Base-by-base conservation (phyloP, 2,797 vertebrate genomes). In the Gymnoscopelus braueri region DNA sequence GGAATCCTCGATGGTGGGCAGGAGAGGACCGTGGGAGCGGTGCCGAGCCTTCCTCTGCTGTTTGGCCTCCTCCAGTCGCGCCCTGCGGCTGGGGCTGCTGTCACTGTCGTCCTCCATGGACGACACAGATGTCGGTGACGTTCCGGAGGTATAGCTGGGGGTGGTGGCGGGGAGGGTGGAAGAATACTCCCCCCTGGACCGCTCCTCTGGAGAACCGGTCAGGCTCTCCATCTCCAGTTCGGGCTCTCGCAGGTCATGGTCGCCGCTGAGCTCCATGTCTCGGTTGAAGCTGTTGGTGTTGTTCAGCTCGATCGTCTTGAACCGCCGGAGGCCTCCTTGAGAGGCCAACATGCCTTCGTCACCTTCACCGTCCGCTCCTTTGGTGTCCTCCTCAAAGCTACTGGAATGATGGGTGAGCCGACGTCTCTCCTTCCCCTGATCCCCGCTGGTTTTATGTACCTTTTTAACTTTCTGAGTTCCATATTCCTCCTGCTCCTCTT, bases 181-280 rank as follows among this genome's bases (percentile, higher is more conserved):
- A 6, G 98, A 99, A 84, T 98, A 98, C 78, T 99, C 98, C 0
- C 98, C 98, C 2, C 95, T 96, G 60, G 98, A 99, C 49, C 96
- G 93, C 83, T 99, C 98, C 75, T 99, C 98, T 0, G 98, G 98
- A 0, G 98, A 99, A 53, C 97, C 98, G 0, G 97, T 99, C 64
- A 99, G 89, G 87, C 98, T 99, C 86, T 99, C 98, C 98, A 99
- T 99, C 90, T 99, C 98, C 59, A 99, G 91, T 89, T 99, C 98
- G 0, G 98, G 98, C 81, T 99, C 98, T 73, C 92, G 91, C 62
- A 97, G 72, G 44, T 99, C 97, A 6, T 94, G 91, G 69, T 97
- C 96, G 72, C 94, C 94, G 73, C 92, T 92, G 65, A 97, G 92
- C 83, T 98, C 98, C 84, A 96, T 95, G 56, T 98, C 97, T 59